Evolutionary conservation across 2,113 vertebrate genomes (phyloP), one percentile per base, ranked within the genome.

Genomic region (Laticauda colubrina): DNA sequence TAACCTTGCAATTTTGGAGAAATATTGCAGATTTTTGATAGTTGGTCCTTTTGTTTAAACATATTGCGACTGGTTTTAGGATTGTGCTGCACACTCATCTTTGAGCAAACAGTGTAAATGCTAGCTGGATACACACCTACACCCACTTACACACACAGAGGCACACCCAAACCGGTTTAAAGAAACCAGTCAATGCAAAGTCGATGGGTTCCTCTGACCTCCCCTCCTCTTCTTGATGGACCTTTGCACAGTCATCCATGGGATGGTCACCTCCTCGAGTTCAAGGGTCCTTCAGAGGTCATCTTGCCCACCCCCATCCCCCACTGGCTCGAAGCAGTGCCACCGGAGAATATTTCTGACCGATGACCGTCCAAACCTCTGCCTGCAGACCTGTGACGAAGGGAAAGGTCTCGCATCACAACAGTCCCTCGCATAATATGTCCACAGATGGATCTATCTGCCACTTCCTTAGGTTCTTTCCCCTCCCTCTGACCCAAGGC

Each of bases 121-220:
- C 59, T 3, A 29, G 59, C 23, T 61, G 59, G 57, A 59, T 23
- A 59, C 23, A 57, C 56, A 57, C 55, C 20, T 6, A 55, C 15
- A 55, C 54, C 15, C 54, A 55, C 20, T 2, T 20, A 56, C 5
- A 23, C 18, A 57, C 0, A 23, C 1, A 57, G 20, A 23, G 5
- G 2, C 21, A 57, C 56, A 57, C 6, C 21, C 21, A 23, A 6
- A 24, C 2, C 8, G 21, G 23, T 57, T 23, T 57, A 24, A 57
- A 24, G 56, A 57, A 57, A 57, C 21, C 6, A 24, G 1, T 57
- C 56, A 23, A 24, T n/a, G 61, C 26, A 64, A 3, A 1, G 6
- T n/a, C 1, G 1, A 12, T 29, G 26, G 1, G 3, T 64, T 11
- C 1, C 10, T n/a, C 12, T 21, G 4, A 14, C 24, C 3, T 64